Evolutionary conservation across 2,888 invertebrate species (phyloP), one percentile per base, ranked within the genome.

Genomic region (Caenorhabditis sp.): DNA sequence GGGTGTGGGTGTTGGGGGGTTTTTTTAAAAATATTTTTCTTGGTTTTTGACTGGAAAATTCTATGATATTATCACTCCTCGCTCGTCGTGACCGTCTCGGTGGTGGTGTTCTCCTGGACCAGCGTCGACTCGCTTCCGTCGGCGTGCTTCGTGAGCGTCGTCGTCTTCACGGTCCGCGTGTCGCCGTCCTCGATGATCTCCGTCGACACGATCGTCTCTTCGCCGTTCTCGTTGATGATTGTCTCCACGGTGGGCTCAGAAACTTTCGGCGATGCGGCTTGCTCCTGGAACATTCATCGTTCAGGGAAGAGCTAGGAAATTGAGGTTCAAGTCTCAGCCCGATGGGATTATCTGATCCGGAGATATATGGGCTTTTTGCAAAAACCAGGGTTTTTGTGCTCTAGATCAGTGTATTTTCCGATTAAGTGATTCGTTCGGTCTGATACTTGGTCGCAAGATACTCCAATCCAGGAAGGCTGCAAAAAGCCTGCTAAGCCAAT

Each of bases 61-160:
- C 24, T 22, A 24, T 2, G 41, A n/a, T 61, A n/a, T 9, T 6
- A n/a, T 37, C 30, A 70, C 37, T 76, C 63, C 26, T 70, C 46
- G 7, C 17, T 17, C 6, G 41, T 37, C 13, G 58, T 62, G 55
- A 62, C 41, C 1, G 55, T 72, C 26, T 78, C 68, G 8, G 59
- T 73, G 7, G 59, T 71, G 32, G 80, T 73, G 41, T 82, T 65
- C 52, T 82, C 80, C 41, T 82, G 82, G 8, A 82, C 70, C 26
- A 78, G 17, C 2, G 76, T 80, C 1, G 76, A 71, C 27, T 82
- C 82, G 13, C 56, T 66, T 37, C 80, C 82, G 56, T 82, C 82
- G 1, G 76, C 68, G 39, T 82, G 82, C 35, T 78, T 78, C 0
- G 80, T 82, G 11, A 80, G 62, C 2, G 80, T 80, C 7, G 80